phyloP scores from a whole-genome alignment of 2,797 vertebrate genomes.

The Sphaeramia orbicularis region DNA sequence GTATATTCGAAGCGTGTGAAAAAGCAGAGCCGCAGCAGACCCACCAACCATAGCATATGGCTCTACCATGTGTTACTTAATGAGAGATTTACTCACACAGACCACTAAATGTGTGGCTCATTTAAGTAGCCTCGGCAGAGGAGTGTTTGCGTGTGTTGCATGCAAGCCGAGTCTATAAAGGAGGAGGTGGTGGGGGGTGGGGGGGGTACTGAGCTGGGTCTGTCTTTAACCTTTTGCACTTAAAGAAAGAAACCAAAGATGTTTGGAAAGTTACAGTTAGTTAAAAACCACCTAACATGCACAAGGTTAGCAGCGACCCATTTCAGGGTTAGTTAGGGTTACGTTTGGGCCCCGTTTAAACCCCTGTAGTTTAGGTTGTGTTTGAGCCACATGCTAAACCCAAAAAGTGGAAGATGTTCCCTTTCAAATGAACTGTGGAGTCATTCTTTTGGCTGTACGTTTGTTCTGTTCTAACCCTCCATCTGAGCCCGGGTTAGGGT shows the following conservation, averaged over 20 bases:
- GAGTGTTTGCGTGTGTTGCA: constrained; percentile 69
- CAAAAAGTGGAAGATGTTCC: too few relatives aligned
- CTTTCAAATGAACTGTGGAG: too few relatives aligned
- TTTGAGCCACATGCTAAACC: too few relatives aligned
- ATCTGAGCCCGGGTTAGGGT: too few relatives aligned
- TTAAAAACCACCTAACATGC: too few relatives aligned
- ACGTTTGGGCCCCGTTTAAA: too few relatives aligned
- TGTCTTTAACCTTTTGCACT: constrained; percentile 59
- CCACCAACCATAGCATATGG: constrained; percentile 81
- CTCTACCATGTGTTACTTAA: constrained; percentile 83
- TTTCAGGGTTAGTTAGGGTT: too few relatives aligned
- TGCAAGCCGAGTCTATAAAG: constrained; percentile 63
- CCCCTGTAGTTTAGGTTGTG: too few relatives aligned
- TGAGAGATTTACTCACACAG: constrained; percentile 85
- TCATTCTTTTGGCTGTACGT: too few relatives aligned
- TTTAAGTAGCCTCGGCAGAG: constrained; percentile 76
- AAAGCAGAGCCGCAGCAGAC: constrained; percentile 72
- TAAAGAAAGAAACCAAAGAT: constrained; percentile 13
- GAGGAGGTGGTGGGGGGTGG: too few relatives aligned
- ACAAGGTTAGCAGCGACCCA: too few relatives aligned
- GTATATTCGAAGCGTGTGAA: constrained; percentile 77
- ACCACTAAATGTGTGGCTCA: constrained; percentile 84
- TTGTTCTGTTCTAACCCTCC: too few relatives aligned
- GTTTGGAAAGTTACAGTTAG: constrained; percentile 1
- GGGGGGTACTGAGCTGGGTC: constrained; percentile 19